Evolutionary conservation across 1,140 invertebrate genomes (phyloP).

Genomic region (Lordiphosa stackelbergi): DNA sequence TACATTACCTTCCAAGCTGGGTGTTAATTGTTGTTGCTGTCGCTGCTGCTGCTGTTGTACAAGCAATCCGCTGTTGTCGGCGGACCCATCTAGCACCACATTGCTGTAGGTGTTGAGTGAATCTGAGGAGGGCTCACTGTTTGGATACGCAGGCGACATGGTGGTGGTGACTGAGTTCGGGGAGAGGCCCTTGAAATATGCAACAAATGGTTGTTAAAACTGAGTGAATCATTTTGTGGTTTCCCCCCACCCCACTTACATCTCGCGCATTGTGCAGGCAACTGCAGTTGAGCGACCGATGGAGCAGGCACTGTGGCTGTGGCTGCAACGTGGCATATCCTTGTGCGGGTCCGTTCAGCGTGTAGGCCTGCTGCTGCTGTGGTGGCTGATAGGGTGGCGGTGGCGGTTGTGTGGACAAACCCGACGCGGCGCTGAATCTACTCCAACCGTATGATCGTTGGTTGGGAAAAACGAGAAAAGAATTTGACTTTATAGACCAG

Average conservation of each 20-base stretch:
- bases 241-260: slow-evolving; percentile 36
- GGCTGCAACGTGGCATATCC: slow-evolving; percentile 58
- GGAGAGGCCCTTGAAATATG: slow-evolving; percentile 80
- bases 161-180: slow-evolving; percentile 80
- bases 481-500: slow-evolving; percentile 72
- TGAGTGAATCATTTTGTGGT: background rate
- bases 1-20: slow-evolving; percentile 57
- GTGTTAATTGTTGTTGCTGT: slow-evolving; percentile 62
- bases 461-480: slow-evolving; percentile 71
- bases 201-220: background rate
- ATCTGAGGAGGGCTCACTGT: slow-evolving; percentile 81
- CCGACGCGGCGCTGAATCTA: slow-evolving; percentile 73
- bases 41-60: slow-evolving; percentile 68
- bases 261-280: slow-evolving; percentile 78
- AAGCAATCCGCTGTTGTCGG: slow-evolving; percentile 47
- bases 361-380: slow-evolving; percentile 68
- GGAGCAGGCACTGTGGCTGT: slow-evolving; percentile 80
- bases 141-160: slow-evolving; percentile 83
- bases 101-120: slow-evolving; percentile 77
- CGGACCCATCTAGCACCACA: slow-evolving; percentile 54
- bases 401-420: slow-evolving; percentile 78
- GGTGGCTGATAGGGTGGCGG: slow-evolving; percentile 80
- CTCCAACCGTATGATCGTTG: slow-evolving; percentile 78
- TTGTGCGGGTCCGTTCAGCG: slow-evolving; percentile 52
- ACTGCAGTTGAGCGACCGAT: slow-evolving; percentile 82